These are phyloP conservation scores for Drosophila baimaii DNA, from an alignment of 1,140 invertebrate genomes.

Conservation along the genomic window DNA sequence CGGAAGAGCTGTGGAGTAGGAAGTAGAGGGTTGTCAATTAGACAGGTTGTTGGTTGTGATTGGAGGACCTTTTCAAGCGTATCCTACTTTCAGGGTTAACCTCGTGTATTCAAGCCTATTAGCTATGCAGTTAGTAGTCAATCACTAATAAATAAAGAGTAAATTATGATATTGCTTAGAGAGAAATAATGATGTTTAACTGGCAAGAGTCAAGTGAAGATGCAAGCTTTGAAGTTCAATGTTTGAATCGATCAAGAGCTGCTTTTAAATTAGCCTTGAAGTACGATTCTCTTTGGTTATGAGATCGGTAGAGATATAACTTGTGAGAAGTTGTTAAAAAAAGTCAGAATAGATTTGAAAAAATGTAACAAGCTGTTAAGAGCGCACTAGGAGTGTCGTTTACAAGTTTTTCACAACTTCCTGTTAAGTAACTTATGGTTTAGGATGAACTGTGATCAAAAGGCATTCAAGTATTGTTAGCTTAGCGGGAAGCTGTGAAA, in stretches of 20 bases:
- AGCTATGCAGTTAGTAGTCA: not conserved
- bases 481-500: conserved; percentile 25
- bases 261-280: not conserved
- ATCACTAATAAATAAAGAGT: not conserved
- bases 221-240: not conserved
- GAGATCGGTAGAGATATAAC: not conserved
- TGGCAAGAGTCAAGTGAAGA: not conserved
- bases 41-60: conserved; percentile 1
- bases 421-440: conserved; percentile 7
- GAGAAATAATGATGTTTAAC: not conserved
- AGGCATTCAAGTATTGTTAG: not conserved
- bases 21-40: conserved; percentile 14
- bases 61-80: not conserved
- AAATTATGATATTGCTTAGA: not conserved
- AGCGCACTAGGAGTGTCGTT: not conserved
- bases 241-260: too few species aligned
- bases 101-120: not conserved
- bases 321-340: not conserved
- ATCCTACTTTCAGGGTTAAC: not conserved
- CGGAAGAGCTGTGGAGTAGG: conserved; percentile 85
- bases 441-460: not conserved
- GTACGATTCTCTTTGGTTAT: not conserved
- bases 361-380: not conserved
- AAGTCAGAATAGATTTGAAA: not conserved
- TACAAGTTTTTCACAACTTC: conserved; percentile 15